A percentile compares a stretch with the other conserved stretches of the same genome.
Evolutionary conservation across 1,140 invertebrate genomes (phyloP).

Genomic region (Reticulitermes speratus): DNA sequence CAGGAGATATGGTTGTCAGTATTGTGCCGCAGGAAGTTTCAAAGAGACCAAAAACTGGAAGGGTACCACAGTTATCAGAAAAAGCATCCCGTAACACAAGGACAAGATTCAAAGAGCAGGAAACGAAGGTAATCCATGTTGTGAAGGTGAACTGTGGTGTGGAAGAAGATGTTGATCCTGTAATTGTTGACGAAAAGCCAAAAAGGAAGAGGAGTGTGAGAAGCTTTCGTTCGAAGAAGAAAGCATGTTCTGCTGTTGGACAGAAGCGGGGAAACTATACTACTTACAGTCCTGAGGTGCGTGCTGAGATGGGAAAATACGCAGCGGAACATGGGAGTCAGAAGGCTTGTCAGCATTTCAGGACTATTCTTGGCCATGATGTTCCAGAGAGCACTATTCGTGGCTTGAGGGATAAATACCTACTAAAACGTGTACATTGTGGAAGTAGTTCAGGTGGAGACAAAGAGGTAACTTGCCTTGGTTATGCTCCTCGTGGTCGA

Average conservation of each 20-base stretch:
- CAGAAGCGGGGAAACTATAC: conserved; percentile 39
- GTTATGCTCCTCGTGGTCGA: conserved; percentile 44
- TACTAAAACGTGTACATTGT: conserved; percentile 41
- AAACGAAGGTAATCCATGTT: neutral
- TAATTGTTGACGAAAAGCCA: neutral
- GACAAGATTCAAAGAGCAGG: neutral
- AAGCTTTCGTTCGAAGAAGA: neutral
- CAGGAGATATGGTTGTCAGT: neutral
- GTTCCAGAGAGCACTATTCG: conserved; percentile 47
- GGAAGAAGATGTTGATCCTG: conserved; percentile 21
- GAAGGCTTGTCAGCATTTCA: conserved; percentile 44
- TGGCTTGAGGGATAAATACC: conserved; percentile 45
- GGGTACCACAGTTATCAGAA: neutral
- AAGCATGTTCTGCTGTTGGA: neutral
- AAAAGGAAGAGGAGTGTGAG: neutral
- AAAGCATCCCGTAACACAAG: neutral
- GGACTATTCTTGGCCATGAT: conserved; percentile 42
- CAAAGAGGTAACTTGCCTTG: conserved; percentile 42
- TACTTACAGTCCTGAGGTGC: conserved; percentile 46
- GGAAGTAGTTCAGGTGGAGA: conserved; percentile 8
- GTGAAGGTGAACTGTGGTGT: neutral
- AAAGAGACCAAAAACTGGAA: neutral
- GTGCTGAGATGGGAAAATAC: conserved; percentile 47
- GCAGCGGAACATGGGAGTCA: conserved; percentile 46
- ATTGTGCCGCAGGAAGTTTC: neutral